A percentile compares a stretch with the other conserved stretches of the same genome.
Conservation (phyloP, 2,113 vertebrate genomes). For the Tichodroma muraria region DNA sequence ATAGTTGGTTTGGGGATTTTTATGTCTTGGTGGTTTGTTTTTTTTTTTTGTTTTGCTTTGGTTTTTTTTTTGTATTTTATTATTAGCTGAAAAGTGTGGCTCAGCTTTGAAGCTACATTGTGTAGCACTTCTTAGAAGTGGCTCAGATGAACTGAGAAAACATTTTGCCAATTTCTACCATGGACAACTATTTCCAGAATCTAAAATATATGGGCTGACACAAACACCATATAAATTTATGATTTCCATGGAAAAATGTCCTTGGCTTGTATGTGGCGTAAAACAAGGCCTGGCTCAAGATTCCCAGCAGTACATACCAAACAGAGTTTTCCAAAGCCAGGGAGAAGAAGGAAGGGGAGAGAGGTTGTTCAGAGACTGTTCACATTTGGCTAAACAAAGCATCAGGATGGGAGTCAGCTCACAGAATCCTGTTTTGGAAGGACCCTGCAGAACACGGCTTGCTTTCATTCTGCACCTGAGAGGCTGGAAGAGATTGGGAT, state of each 20-base stretch:
- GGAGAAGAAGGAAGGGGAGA: background rate
- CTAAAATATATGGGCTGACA: background rate
- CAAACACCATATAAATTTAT: background rate
- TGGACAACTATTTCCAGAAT: background rate
- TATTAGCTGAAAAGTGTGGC: background rate
- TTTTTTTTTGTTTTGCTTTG: too few relatives aligned
- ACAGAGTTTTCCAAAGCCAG: background rate
- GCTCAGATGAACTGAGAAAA: background rate
- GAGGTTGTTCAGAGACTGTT: background rate
- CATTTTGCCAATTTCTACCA: background rate
- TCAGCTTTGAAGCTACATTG: background rate
- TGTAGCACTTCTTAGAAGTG: background rate
- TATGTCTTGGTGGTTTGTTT: too few relatives aligned
- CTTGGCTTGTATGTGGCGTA: background rate
- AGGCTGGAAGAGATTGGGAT: background rate
- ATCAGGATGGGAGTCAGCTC: too few relatives aligned
- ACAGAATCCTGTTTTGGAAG: background rate
- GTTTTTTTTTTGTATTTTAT: too few relatives aligned
- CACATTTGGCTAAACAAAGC: background rate
- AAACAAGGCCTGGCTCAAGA: background rate
- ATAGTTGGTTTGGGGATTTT: background rate
- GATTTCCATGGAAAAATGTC: background rate
- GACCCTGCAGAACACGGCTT: background rate
- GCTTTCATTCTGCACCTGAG: background rate
- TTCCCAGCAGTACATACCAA: background rate